A percentile compares a stretch with the other conserved stretches of the same genome.
Evolutionary conservation across 2,797 vertebrate species (phyloP).

Genomic region (Peromyscus attwateri): DNA sequence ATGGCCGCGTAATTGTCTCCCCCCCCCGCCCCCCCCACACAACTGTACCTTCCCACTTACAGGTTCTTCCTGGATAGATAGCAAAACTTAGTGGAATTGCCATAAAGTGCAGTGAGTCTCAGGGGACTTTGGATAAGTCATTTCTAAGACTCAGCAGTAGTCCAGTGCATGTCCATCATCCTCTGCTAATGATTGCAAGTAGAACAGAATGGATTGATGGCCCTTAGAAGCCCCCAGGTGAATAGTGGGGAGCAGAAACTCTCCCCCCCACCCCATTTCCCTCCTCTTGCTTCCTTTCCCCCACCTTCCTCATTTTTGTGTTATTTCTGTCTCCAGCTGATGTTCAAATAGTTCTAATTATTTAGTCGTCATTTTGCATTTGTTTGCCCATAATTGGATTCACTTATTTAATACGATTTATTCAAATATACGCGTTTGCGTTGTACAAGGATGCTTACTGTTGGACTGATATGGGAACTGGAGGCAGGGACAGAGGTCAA

Average conservation of each 20-base stretch:
- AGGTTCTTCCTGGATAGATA: background rate
- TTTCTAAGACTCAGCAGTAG: background rate
- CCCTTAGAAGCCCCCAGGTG: background rate
- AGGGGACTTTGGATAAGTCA: background rate
- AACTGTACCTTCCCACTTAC: background rate
- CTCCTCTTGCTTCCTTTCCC: no score
- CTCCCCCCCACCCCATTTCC: background rate
- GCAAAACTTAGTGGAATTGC: background rate
- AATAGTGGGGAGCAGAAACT: background rate
- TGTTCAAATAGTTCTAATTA: constrained; percentile 39
- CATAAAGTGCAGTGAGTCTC: rapidly evolving
- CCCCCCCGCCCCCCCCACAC: no score
- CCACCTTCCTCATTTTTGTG: background rate
- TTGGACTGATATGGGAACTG: background rate
- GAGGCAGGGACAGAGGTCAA: background rate
- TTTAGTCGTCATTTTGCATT: constrained; percentile 24
- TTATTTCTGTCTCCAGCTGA: background rate
- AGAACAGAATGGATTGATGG: background rate
- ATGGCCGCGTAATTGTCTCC: background rate
- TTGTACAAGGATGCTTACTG: background rate
- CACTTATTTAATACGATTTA: background rate
- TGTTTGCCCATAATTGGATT: constrained; percentile 42
- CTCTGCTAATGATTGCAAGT: background rate
- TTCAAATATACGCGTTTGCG: background rate
- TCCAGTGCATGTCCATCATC: rapidly evolving